phyloP scores from a whole-genome alignment of 37 sponge, comb jelly and placozoan genomes.

The Beroe ovata region DNA sequence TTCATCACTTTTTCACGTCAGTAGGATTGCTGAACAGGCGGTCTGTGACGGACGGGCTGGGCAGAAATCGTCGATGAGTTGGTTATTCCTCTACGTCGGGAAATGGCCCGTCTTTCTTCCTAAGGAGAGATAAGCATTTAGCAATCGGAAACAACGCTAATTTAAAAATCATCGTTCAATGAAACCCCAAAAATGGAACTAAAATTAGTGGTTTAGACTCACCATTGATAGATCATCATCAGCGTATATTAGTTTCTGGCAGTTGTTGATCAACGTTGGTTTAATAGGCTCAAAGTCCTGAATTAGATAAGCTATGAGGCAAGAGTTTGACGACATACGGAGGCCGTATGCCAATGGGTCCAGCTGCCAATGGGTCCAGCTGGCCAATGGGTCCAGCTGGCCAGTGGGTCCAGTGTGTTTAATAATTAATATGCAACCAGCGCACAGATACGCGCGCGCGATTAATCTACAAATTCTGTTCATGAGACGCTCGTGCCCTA shows the following conservation, averaged over 20 bases:
- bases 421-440: no score
- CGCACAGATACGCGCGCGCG: no score
- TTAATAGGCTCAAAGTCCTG: conserved; percentile 52
- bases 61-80: conserved; percentile 29
- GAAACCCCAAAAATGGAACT: no score
- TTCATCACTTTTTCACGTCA: no score
- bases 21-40: neutral
- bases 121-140: neutral
- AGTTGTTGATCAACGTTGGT: conserved; percentile 43
- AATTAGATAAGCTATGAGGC: neutral
- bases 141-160: neutral
- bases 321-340: no score
- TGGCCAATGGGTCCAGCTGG: no score
- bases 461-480: no score
- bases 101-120: conserved; percentile 51
- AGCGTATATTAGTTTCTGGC: conserved; percentile 52
- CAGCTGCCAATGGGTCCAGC: no score
- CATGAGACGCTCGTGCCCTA: neutral
- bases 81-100: neutral
- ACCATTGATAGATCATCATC: conserved; percentile 64
- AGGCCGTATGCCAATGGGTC: no score
- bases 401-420: no score
- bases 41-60: conserved; percentile 17
- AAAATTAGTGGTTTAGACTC: no score
- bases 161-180: no score